These are phyloP conservation scores for Drosophila differens DNA, from an alignment of 2,888 invertebrate genomes.

Conservation along the genomic window DNA sequence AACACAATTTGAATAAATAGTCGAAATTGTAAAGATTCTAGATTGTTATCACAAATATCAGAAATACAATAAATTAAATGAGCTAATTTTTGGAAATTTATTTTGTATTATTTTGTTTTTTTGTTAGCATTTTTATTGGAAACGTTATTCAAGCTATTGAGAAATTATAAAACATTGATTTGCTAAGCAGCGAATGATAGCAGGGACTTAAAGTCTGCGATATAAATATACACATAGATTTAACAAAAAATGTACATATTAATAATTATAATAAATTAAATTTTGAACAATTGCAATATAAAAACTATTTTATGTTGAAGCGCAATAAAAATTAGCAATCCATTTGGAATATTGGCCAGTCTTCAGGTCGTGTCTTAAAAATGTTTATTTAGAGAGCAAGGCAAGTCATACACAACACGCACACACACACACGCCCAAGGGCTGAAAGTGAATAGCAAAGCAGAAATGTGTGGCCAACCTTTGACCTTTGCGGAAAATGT, in stretches of 20 bases:
- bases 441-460: conserved; percentile 33
- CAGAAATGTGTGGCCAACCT: conserved; percentile 63
- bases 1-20: not conserved
- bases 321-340: not conserved
- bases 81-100: not conserved
- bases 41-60: not conserved
- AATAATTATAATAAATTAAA: not conserved
- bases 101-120: not conserved
- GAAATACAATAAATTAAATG: not conserved
- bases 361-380: not conserved
- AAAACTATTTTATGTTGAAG: not conserved
- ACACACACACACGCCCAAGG: conserved; percentile 10
- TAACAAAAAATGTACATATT: not conserved
- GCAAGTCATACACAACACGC: not conserved
- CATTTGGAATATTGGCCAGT: conserved; percentile 2
- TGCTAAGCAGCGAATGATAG: not conserved
- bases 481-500: conserved; percentile 71
- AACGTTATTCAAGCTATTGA: not conserved
- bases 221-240: not conserved
- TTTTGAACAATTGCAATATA: not conserved
- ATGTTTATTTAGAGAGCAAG: conserved; percentile 7
- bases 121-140: too few species aligned
- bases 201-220: not conserved
- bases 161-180: not conserved
- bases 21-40: not conserved